Conservation (phyloP, 1,140 invertebrate species). For the Metaphire vulgaris region DNA sequence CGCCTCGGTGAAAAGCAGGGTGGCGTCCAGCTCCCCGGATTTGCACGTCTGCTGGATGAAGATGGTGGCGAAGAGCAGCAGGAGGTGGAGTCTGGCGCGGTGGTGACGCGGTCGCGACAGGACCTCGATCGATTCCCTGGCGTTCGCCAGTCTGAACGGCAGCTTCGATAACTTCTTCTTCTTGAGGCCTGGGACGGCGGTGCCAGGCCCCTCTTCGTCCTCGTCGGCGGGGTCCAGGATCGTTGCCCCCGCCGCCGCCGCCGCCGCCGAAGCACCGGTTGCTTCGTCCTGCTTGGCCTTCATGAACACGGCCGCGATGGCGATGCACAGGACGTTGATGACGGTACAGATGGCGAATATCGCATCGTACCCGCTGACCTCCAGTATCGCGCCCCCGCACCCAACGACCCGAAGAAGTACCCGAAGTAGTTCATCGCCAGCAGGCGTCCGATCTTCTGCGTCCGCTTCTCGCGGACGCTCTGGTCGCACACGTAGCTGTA, state of each 20-base stretch:
- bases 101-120: slow-evolving; percentile 34
- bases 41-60: slow-evolving; percentile 40
- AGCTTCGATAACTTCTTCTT: too few relatives aligned
- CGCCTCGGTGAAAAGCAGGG: slow-evolving; percentile 42
- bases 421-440: slow-evolving; percentile 51
- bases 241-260: slow-evolving; percentile 16
- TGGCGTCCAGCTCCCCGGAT: slow-evolving; percentile 47
- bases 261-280: slow-evolving; percentile 34
- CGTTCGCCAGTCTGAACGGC: slow-evolving; percentile 37
- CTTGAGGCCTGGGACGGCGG: background rate
- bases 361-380: slow-evolving; percentile 35
- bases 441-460: slow-evolving; percentile 37
- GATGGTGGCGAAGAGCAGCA: slow-evolving; percentile 33
- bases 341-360: slow-evolving; percentile 37
- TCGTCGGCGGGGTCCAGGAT: background rate
- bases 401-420: slow-evolving; percentile 44
- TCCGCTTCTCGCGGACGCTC: slow-evolving; percentile 29
- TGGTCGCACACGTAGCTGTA: slow-evolving; percentile 48
- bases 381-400: slow-evolving; percentile 41
- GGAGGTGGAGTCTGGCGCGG: slow-evolving; percentile 34
- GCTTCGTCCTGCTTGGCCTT: slow-evolving; percentile 8
- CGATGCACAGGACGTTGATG: slow-evolving; percentile 35
- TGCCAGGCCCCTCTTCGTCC: background rate
- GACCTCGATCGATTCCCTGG: slow-evolving; percentile 38
- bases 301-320: slow-evolving; percentile 37